Percentiles rank a stretch among this genome's conserved stretches.
phyloP scores from a whole-genome alignment of 2,797 vertebrate species.

The Pitangus sulphuratus region DNA sequence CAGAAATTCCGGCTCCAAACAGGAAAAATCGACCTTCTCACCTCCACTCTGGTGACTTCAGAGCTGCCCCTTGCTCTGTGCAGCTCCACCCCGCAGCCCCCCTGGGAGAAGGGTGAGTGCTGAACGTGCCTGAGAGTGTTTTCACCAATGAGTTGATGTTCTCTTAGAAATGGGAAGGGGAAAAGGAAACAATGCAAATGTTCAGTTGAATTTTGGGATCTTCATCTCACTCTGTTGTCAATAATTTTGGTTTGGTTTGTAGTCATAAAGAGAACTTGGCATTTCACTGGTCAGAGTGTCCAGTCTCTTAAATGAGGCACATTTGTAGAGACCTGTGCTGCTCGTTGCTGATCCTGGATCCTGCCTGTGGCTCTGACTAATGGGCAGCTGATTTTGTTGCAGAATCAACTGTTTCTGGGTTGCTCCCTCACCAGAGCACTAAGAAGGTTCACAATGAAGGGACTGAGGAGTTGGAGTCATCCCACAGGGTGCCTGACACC shows the following conservation, averaged over 20 bases:
- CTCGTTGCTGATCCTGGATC: neutral
- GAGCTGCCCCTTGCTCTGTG: slow-evolving; percentile 76
- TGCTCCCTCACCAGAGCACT: neutral
- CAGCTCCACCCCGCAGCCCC: slow-evolving; percentile 51
- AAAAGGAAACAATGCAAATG: neutral
- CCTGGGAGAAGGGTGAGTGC: slow-evolving; percentile 79
- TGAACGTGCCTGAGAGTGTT: neutral
- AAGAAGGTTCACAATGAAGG: slow-evolving; percentile 44
- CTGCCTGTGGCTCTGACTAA: neutral
- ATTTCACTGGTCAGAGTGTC: neutral
- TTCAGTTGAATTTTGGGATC: neutral
- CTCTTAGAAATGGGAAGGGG: neutral
- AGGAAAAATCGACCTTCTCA: slow-evolving; percentile 86
- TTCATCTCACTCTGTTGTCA: neutral
- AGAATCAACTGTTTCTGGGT: slow-evolving; percentile 21
- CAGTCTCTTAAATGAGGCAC: neutral
- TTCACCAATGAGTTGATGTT: neutral
- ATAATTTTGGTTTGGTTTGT: neutral
- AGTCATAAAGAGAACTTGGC: neutral
- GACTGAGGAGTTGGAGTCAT: neutral
- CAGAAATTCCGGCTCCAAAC: slow-evolving; percentile 92
- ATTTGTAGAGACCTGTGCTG: neutral
- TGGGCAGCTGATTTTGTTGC: neutral
- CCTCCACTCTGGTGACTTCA: slow-evolving; percentile 72
- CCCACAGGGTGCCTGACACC: neutral